These are phyloP conservation scores for Agrochola circellaris DNA, from an alignment of 2,888 invertebrate species.

Conservation along the genomic window DNA sequence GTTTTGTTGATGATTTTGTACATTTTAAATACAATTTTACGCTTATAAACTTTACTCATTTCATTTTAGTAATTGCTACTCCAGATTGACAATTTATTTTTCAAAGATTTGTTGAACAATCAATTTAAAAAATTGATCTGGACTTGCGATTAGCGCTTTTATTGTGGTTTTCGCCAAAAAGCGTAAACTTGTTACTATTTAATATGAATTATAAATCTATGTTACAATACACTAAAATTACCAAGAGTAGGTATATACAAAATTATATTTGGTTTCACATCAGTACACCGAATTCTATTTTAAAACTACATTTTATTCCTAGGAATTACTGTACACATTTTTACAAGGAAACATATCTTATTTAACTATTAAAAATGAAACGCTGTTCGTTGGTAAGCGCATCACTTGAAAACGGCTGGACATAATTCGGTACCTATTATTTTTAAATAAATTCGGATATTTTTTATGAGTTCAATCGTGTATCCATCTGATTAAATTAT, in stretches of 20 bases:
- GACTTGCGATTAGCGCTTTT: background rate
- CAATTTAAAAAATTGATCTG: background rate
- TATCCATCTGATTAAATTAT: background rate
- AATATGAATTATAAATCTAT: constrained; percentile 42
- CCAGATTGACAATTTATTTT: background rate
- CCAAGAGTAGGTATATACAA: constrained; percentile 64
- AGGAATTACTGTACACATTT: constrained; percentile 49
- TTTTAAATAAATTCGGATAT: background rate
- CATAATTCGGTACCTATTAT: background rate
- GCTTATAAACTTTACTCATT: constrained; percentile 22
- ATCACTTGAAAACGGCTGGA: background rate
- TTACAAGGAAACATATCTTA: background rate
- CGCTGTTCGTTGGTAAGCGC: background rate
- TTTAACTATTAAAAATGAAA: background rate
- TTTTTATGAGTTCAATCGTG: background rate
- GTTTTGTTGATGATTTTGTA: constrained; percentile 36
- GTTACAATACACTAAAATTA: constrained; percentile 57
- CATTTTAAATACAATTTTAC: constrained; percentile 36
- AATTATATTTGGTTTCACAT: constrained; percentile 68
- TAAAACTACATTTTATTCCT: constrained; percentile 28
- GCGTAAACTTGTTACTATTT: constrained; percentile 10
- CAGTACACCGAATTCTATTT: constrained; percentile 68
- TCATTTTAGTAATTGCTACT: background rate
- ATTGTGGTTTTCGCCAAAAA: constrained; percentile 23
- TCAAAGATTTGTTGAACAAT: background rate